phyloP scores from a whole-genome alignment of 2,113 vertebrate species.

The Deroptyus accipitrinus region DNA sequence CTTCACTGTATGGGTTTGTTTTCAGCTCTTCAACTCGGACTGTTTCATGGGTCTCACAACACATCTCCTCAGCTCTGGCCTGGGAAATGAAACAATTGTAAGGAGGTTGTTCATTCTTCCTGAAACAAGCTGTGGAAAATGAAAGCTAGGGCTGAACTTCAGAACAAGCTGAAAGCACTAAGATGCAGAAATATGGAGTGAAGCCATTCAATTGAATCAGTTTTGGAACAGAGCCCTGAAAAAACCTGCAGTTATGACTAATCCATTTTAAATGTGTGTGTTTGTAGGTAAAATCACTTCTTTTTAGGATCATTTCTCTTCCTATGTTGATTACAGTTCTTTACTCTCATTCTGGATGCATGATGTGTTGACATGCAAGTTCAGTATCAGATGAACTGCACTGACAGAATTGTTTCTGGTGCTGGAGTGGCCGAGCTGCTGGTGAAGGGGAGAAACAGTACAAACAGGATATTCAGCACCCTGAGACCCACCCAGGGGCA shows the following conservation, averaged over 20 bases:
- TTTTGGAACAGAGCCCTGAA: constrained; percentile 38
- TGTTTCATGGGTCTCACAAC: rapidly evolving
- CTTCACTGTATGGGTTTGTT: background rate
- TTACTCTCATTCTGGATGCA: background rate
- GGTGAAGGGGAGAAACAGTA: background rate
- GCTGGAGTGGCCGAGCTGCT: background rate
- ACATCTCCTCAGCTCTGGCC: background rate
- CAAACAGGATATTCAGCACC: constrained; percentile 5
- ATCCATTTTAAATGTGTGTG: constrained; percentile 28
- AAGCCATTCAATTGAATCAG: background rate
- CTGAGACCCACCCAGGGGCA: background rate
- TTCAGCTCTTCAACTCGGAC: background rate
- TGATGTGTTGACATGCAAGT: background rate
- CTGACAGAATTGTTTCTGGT: background rate
- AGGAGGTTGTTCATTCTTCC: background rate
- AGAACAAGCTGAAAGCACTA: background rate
- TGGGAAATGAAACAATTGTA: background rate
- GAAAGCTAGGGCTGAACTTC: background rate
- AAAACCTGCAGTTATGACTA: constrained; percentile 48
- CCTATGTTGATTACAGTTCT: background rate
- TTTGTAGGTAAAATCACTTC: constrained; percentile 36
- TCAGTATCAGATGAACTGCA: background rate
- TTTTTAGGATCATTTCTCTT: constrained; percentile 40
- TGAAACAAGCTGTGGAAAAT: constrained; percentile 15
- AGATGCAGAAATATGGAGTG: background rate